These are phyloP conservation scores for Pituophis catenifer DNA, from an alignment of 2,113 vertebrate genomes.

Conservation along the genomic window DNA sequence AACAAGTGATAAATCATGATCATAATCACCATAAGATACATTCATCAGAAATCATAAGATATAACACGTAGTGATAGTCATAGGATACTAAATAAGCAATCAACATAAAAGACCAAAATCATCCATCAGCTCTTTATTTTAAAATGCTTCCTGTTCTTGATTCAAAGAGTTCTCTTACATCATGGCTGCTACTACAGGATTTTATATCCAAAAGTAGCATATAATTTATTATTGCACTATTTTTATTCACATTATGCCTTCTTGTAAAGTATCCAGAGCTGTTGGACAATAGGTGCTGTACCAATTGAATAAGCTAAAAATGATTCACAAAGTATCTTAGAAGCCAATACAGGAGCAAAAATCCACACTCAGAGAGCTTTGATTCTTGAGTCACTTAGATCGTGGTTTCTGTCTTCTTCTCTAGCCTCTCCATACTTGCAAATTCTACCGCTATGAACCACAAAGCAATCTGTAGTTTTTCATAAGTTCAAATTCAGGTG, in stretches of 20 bases:
- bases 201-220: constrained; percentile 23
- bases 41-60: too few species aligned
- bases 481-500: not conserved
- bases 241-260: not conserved
- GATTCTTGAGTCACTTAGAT: not conserved
- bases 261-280: not conserved
- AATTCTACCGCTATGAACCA: not conserved
- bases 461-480: not conserved
- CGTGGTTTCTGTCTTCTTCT: not conserved
- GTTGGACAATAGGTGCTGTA: not conserved
- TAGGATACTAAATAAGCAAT: too few species aligned
- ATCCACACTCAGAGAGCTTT: not conserved
- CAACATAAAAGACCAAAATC: not conserved
- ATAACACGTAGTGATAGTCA: too few species aligned
- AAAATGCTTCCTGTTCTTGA: not conserved
- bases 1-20: too few species aligned
- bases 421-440: not conserved
- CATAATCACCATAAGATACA: too few species aligned
- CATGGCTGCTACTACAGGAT: constrained; percentile 21
- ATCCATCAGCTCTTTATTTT: not conserved
- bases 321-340: accelerated
- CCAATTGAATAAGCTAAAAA: not conserved
- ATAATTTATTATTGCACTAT: not conserved
- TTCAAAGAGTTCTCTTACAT: not conserved
- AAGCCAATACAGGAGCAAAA: not conserved